Base-by-base conservation (phyloP, 2,113 vertebrate species). In the Atractosteus spatula region DNA sequence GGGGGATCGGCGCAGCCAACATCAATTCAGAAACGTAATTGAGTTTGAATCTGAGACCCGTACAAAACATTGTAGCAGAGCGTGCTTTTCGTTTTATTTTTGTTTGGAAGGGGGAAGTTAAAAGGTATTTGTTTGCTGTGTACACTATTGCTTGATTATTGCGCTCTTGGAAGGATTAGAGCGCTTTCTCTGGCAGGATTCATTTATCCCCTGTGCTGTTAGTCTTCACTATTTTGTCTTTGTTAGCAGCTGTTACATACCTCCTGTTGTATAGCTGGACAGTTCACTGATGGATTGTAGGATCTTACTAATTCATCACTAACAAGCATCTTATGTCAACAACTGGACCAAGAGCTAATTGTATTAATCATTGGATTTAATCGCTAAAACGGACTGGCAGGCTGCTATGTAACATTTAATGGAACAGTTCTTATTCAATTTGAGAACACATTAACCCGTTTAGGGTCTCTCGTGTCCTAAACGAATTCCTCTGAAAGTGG, bases 401-500 rank as follows among this genome's bases (percentile, higher is more conserved):
- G 75, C 78, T 71, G 66, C 62, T 29, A 13, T 7, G 55, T 47
- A 16, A 29, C 54, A 51, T 51, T 10, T 59, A 68, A 17, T 47
- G 14, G 13, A 71, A 66, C 68, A 64, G 62, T 43, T 69, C 71
- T 78, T 70, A 80, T 80, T 78, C 47, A 45, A 74, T 80, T 78
- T 78, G 69, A 62, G 54, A 68, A 45, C 42, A 56, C 69, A 75
- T 80, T 77, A 75, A 61, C 16, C 17, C 14, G 55, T 80, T 80
- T 66, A 42, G 44, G 42, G 73, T 17, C 3, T 45, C 67, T 69
- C 41, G 42, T 17, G 43, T 63, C n/a, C 12, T 42, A 7, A 41
- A 16, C 41, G 8, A 55, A 10, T 13, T 12, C 13, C 29, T 29
- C 29, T 29, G 29, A 29, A 29, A 29, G 29, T 29, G 29, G 29